phyloP scores from a whole-genome alignment of 2,113 vertebrate genomes.

The Pica pica region DNA sequence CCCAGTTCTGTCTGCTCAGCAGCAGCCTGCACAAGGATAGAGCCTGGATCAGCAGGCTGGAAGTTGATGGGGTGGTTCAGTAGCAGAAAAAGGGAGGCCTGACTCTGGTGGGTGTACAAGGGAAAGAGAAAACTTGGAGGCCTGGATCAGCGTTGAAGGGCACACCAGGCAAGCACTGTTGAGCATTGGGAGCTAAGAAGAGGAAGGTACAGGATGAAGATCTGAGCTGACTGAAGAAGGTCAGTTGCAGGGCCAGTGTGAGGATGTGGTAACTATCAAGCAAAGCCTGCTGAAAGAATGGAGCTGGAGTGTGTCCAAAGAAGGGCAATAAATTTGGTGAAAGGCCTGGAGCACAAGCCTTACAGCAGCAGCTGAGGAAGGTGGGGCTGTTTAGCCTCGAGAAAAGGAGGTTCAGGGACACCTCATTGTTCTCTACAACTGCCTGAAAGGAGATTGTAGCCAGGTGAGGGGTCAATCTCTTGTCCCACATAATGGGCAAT shows the following conservation, averaged over 20 bases:
- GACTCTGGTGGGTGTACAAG: neutral
- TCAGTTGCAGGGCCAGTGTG: neutral
- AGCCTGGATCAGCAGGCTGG: neutral
- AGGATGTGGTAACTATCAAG: neutral
- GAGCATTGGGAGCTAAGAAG: neutral
- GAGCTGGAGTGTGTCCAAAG: neutral
- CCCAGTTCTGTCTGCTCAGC: neutral
- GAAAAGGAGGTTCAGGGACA: neutral
- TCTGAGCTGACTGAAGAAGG: neutral
- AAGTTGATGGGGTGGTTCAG: neutral
- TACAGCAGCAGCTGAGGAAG: no score
- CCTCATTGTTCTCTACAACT: neutral
- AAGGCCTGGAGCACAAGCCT: neutral
- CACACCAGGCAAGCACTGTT: rapidly evolving
- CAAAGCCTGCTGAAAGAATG: neutral
- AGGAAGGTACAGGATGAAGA: neutral
- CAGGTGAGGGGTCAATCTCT: neutral
- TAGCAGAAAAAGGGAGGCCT: neutral
- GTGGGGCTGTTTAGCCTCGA: neutral
- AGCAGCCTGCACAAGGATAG: neutral
- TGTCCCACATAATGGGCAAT: neutral
- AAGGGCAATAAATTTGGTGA: neutral
- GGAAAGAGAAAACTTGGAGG: neutral
- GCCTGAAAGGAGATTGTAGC: neutral
- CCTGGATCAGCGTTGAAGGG: neutral